Percentiles rank a stretch among this genome's conserved stretches.
These are phyloP conservation scores for Proisotoma minuta DNA, from an alignment of 2,888 invertebrate species.

Conservation along the genomic window DNA sequence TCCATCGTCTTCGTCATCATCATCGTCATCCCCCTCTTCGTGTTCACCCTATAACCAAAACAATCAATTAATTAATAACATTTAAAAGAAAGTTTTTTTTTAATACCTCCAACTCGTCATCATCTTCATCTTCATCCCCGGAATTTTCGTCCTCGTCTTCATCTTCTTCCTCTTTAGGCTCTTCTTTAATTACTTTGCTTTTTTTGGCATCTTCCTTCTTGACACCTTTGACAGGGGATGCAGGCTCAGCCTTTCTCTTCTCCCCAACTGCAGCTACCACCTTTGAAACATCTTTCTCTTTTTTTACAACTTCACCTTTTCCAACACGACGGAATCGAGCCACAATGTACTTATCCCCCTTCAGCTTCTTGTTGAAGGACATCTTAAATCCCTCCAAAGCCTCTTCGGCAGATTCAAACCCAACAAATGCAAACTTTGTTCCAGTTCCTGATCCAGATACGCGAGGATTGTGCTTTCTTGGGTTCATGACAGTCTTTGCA, in stretches of 20 bases:
- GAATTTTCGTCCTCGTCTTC: conserved; percentile 36
- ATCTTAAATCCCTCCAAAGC: conserved; percentile 41
- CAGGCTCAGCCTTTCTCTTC: conserved; percentile 16
- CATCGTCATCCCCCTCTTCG: conserved; percentile 23
- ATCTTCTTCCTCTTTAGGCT: conserved; percentile 28
- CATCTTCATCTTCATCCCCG: conserved; percentile 26
- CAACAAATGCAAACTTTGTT: conserved; percentile 40
- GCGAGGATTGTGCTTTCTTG: conserved; percentile 43
- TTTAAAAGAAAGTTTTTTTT: too few species aligned
- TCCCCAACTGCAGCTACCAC: not conserved
- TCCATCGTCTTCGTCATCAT: conserved; percentile 38
- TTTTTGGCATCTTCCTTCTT: conserved; percentile 23
- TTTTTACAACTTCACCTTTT: conserved; percentile 15
- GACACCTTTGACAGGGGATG: conserved; percentile 8
- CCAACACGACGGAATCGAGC: conserved; percentile 38
- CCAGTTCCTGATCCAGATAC: conserved; percentile 20
- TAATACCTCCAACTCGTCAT: conserved; percentile 19
- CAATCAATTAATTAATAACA: too few species aligned
- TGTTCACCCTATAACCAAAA: not conserved
- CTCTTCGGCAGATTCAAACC: conserved; percentile 34
- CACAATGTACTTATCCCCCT: conserved; percentile 35
- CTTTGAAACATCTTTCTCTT: not conserved
- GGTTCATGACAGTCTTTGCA: conserved; percentile 23
- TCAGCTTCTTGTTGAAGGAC: conserved; percentile 26
- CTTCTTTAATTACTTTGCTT: conserved; percentile 9